Conservation (phyloP, 2,113 vertebrate species). For the Oenanthe oenanthe region DNA sequence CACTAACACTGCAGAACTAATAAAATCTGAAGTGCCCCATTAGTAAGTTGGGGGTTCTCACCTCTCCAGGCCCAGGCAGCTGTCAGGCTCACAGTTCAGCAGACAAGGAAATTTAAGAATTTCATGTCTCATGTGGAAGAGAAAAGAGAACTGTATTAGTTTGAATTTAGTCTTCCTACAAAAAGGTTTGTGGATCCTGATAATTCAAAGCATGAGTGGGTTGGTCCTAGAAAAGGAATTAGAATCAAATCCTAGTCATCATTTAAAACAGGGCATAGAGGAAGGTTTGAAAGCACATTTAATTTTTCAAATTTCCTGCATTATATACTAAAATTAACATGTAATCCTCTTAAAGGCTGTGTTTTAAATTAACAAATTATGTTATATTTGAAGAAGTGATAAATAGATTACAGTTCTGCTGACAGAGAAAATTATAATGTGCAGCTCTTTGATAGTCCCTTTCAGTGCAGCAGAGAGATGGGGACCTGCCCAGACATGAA, state of each 20-base stretch:
- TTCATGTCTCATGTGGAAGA: not conserved
- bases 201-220: not conserved
- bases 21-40: not conserved
- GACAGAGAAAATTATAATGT: not conserved
- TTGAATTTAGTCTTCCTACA: not conserved
- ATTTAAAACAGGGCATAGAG: not conserved
- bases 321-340: conserved; percentile 6
- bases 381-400: not conserved
- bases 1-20: not conserved
- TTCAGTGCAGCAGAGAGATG: not conserved
- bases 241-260: not conserved
- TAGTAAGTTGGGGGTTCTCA: not conserved
- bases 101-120: not conserved
- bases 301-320: not conserved
- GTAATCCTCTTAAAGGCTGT: not conserved
- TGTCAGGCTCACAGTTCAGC: not conserved
- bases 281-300: not conserved
- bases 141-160: not conserved
- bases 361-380: conserved; percentile 1
- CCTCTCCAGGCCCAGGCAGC: not conserved
- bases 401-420: conserved; percentile 30
- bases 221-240: not conserved
- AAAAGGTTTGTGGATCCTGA: not conserved
- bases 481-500: not conserved
- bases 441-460: not conserved